These are phyloP conservation scores for Menura novaehollandiae DNA, from an alignment of 2,113 vertebrate genomes.

Conservation along the genomic window DNA sequence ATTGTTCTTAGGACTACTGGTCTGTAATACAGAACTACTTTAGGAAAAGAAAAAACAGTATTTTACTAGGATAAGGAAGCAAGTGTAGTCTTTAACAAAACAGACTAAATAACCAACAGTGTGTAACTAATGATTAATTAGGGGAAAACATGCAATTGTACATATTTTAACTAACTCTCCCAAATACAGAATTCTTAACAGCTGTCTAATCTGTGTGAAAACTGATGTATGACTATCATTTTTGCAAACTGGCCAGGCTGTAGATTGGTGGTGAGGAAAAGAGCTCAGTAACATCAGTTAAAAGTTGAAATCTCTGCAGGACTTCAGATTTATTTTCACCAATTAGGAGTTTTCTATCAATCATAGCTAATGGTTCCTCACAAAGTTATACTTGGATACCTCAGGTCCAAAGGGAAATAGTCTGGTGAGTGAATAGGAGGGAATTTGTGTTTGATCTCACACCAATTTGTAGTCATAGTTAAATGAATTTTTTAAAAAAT, in stretches of 20 bases:
- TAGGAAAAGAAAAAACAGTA: neutral
- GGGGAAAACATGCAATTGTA: neutral
- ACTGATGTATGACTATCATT: neutral
- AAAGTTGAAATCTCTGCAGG: neutral
- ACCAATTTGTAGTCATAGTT: neutral
- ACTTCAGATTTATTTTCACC: neutral
- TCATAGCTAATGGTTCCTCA: neutral
- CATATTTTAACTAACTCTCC: neutral
- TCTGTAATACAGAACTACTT: neutral
- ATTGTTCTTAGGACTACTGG: neutral
- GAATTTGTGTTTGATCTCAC: neutral
- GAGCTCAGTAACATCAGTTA: neutral
- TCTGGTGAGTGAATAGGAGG: neutral
- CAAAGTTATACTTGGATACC: neutral
- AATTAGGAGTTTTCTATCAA: neutral
- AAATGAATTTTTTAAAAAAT: neutral
- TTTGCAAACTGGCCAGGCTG: neutral
- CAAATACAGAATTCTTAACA: neutral
- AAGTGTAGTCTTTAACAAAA: neutral
- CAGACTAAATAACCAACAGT: neutral
- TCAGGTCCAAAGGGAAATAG: neutral
- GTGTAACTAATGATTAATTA: neutral
- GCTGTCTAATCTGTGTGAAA: neutral
- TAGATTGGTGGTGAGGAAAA: neutral
- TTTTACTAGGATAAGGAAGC: neutral